Evolutionary conservation across 2,797 vertebrate species (phyloP).

Genomic region (Sphenodon punctatus): DNA sequence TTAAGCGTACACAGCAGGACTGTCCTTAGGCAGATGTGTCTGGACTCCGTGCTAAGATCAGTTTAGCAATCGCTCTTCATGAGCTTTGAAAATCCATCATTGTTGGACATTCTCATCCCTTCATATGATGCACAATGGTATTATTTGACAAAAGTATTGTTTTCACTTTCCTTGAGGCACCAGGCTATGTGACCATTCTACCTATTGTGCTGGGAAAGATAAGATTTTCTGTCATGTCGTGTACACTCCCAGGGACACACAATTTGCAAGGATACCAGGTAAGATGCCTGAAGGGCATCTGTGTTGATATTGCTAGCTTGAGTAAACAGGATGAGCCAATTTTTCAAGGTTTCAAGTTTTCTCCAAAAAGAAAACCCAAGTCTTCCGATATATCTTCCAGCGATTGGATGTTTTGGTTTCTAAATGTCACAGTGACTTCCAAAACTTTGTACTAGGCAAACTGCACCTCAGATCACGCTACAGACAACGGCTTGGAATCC

Average conservation of each 20-base stretch:
- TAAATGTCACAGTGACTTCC: slow-evolving; percentile 6
- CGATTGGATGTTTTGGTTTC: background rate
- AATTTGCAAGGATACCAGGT: background rate
- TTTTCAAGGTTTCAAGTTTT: background rate
- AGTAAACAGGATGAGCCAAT: background rate
- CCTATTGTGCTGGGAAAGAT: background rate
- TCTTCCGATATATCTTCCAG: background rate
- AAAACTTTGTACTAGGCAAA: slow-evolving; percentile 10
- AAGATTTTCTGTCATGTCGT: background rate
- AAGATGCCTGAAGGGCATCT: background rate
- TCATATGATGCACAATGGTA: background rate
- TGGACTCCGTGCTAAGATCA: too few relatives aligned
- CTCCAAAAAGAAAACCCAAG: background rate
- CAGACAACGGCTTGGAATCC: background rate
- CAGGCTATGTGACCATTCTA: background rate
- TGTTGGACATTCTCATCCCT: background rate
- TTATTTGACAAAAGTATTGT: background rate
- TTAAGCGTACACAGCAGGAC: too few relatives aligned
- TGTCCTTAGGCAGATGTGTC: too few relatives aligned
- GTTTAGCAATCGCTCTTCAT: background rate
- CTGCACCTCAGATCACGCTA: background rate
- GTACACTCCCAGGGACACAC: background rate
- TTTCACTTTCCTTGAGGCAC: background rate
- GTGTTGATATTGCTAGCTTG: background rate
- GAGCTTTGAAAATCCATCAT: background rate